Conservation (phyloP, 2,888 invertebrate species). For the Ferrisia virgata region DNA sequence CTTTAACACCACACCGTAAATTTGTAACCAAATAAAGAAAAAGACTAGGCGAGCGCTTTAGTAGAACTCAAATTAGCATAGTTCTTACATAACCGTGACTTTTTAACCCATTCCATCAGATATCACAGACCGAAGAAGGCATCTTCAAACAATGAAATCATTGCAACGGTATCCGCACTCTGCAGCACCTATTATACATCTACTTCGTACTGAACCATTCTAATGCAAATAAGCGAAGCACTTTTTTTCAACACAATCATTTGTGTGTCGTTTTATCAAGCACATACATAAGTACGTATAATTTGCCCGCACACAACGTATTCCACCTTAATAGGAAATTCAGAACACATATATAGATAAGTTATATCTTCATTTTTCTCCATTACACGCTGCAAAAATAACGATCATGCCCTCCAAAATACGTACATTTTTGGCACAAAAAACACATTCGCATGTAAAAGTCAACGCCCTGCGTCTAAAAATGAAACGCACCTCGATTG, state of each 20-base stretch:
- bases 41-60: neutral
- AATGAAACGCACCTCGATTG: neutral
- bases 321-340: neutral
- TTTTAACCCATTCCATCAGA: neutral
- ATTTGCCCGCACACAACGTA: neutral
- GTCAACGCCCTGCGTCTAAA: constrained; percentile 7
- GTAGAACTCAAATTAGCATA: neutral
- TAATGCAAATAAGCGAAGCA: neutral
- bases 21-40: neutral
- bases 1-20: neutral
- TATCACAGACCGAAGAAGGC: neutral
- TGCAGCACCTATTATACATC: too few relatives aligned
- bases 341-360: neutral
- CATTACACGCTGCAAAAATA: neutral
- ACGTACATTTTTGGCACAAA: neutral
- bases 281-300: neutral
- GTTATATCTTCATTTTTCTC: too few relatives aligned
- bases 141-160: neutral
- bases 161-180: neutral
- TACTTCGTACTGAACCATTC: neutral
- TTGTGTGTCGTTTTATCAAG: too few relatives aligned
- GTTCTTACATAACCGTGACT: neutral
- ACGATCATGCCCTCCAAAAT: neutral
- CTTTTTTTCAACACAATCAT: neutral
- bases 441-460: neutral